Percentiles rank a stretch among this genome's conserved stretches.
Evolutionary conservation across 2,888 invertebrate genomes (phyloP).

Genomic region (Drosophila neoperkinsi): DNA sequence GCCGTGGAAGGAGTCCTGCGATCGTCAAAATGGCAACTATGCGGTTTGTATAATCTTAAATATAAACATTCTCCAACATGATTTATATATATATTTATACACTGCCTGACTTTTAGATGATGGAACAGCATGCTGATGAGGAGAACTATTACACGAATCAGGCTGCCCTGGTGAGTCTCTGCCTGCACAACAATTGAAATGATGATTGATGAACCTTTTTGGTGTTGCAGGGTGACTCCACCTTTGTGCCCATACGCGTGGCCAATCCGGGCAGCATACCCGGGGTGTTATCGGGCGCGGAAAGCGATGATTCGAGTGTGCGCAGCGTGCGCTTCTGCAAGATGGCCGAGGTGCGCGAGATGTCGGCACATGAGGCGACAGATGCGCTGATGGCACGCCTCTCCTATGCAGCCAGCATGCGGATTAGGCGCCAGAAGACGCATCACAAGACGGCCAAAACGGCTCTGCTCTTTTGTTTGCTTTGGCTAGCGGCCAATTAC

Average conservation of each 20-base stretch:
- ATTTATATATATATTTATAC: neutral
- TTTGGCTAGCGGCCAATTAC: conserved; percentile 98
- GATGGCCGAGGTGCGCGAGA: conserved; percentile 93
- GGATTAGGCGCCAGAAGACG: conserved; percentile 89
- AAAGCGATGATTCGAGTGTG: conserved; percentile 94
- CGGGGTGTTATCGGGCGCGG: conserved; percentile 88
- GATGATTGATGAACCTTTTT: neutral
- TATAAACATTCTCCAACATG: neutral
- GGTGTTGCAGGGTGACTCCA: conserved; percentile 92
- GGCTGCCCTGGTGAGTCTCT: conserved; percentile 78
- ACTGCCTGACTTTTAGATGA: conserved; percentile 86
- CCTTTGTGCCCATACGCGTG: conserved; percentile 94
- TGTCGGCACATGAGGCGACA: conserved; percentile 95
- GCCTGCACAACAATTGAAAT: neutral
- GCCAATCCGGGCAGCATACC: conserved; percentile 57
- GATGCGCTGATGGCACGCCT: conserved; percentile 96
- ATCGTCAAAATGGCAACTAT: conserved; percentile 88
- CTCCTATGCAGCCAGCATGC: conserved; percentile 96
- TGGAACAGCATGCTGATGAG: conserved; percentile 91
- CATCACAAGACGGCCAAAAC: conserved; percentile 91
- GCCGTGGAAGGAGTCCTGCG: conserved; percentile 95
- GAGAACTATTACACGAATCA: conserved; percentile 91
- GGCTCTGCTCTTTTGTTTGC: conserved; percentile 93
- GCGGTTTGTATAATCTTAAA: conserved; percentile 87
- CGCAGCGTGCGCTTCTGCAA: conserved; percentile 96